Evolutionary conservation across 2,113 vertebrate genomes (phyloP).

Genomic region (Stigmatopora nigra): DNA sequence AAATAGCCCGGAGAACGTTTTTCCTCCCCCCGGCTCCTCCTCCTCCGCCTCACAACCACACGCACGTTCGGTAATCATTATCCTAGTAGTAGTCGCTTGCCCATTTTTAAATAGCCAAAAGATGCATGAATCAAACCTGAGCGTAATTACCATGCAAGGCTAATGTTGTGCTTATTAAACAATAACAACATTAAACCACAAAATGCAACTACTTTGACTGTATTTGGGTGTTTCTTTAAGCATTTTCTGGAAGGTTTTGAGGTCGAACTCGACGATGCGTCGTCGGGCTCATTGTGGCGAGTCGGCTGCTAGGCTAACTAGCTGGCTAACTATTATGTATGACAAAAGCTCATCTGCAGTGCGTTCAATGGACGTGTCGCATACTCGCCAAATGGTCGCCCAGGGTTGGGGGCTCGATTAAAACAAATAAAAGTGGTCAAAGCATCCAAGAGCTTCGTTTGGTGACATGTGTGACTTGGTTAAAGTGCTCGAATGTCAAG

Average conservation of each 20-base stretch:
- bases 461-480: background rate
- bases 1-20: background rate
- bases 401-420: conserved; percentile 10
- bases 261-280: background rate
- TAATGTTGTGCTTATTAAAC: background rate
- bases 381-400: conserved; percentile 51
- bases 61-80: conserved; percentile 12
- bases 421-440: conserved; percentile 17
- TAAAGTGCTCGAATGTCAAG: background rate
- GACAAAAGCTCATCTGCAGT: conserved; percentile 63
- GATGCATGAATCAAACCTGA: background rate
- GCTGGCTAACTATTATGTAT: conserved; percentile 62
- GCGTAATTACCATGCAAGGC: background rate
- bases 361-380: conserved; percentile 31
- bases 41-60: background rate
- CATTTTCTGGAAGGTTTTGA: background rate
- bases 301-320: conserved; percentile 54
- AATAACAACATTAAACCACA: too few species aligned
- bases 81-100: background rate
- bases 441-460: background rate
- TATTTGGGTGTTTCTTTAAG: background rate
- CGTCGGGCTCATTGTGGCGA: conserved; percentile 46
- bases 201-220: background rate
- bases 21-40: background rate
- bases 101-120: background rate